phyloP scores from a whole-genome alignment of 1,140 invertebrate genomes.

The Magallana ariakensis region DNA sequence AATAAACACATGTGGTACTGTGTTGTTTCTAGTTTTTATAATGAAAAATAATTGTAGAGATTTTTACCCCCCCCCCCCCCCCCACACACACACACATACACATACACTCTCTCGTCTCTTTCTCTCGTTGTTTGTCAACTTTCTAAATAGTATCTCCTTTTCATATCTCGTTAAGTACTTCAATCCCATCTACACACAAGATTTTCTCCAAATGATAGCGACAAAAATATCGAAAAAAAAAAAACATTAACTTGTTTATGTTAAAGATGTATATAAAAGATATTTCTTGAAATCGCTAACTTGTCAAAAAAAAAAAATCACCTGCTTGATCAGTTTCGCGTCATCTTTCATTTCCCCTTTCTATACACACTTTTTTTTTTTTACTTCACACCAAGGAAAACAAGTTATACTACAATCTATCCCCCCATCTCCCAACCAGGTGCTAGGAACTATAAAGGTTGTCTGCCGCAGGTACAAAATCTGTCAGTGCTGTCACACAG shows the following conservation, averaged over 20 bases:
- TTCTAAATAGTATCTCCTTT: too few relatives aligned
- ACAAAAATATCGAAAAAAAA: too few relatives aligned
- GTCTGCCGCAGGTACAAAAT: conserved; percentile 2
- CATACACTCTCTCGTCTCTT: too few relatives aligned
- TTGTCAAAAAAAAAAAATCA: not conserved
- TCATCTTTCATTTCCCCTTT: not conserved
- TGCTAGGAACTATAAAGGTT: not conserved
- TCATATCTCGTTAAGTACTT: too few relatives aligned
- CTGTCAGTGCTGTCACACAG: not conserved
- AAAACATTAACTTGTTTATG: too few relatives aligned
- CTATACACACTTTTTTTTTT: not conserved
- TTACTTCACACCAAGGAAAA: not conserved
- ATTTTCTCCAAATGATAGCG: too few relatives aligned
- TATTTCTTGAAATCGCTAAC: not conserved
- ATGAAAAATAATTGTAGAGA: too few relatives aligned
- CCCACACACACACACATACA: too few relatives aligned
- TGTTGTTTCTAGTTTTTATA: not conserved
- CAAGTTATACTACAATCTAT: not conserved
- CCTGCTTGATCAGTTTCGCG: not conserved
- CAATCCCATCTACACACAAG: too few relatives aligned
- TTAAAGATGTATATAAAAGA: not conserved
- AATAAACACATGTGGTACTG: conserved; percentile 10
- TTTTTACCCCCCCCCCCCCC: too few relatives aligned
- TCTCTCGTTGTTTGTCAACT: too few relatives aligned
- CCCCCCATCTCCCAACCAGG: not conserved